Evolutionary conservation across 2,113 vertebrate species (phyloP).

Genomic region (Bufo bufo): DNA sequence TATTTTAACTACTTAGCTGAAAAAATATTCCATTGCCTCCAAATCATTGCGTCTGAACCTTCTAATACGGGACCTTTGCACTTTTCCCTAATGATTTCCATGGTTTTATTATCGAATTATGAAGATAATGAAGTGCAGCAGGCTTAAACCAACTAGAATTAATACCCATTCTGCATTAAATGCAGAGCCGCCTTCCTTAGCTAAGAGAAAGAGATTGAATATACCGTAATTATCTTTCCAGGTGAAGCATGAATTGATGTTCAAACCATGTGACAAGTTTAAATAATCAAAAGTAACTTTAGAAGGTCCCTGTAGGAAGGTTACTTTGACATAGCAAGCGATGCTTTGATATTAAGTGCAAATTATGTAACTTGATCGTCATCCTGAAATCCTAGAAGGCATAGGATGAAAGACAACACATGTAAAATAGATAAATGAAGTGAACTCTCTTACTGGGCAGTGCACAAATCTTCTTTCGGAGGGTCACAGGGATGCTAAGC

Average conservation of each 20-base stretch:
- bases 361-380: constrained; percentile 40
- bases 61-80: constrained; percentile 15
- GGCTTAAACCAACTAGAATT: not conserved
- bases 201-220: not conserved
- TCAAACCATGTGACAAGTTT: constrained; percentile 36
- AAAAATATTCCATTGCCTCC: constrained; percentile 8
- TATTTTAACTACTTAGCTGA: constrained; percentile 16
- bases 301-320: constrained; percentile 21
- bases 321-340: not conserved
- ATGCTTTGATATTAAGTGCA: constrained; percentile 39
- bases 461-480: not conserved
- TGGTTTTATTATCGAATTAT: constrained; percentile 32
- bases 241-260: constrained; percentile 43
- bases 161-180: not conserved
- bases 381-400: constrained; percentile 34
- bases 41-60: not conserved
- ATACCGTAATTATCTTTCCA: constrained; percentile 40
- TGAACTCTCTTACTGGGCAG: not conserved
- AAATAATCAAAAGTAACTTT: constrained; percentile 33
- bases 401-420: constrained; percentile 7
- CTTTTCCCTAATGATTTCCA: constrained; percentile 24
- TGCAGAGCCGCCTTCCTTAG: not conserved
- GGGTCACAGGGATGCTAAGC: no score
- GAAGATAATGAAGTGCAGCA: constrained; percentile 13
- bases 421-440: not conserved